Conservation (phyloP, 2,797 vertebrate species). For the Acanthis flammea region DNA sequence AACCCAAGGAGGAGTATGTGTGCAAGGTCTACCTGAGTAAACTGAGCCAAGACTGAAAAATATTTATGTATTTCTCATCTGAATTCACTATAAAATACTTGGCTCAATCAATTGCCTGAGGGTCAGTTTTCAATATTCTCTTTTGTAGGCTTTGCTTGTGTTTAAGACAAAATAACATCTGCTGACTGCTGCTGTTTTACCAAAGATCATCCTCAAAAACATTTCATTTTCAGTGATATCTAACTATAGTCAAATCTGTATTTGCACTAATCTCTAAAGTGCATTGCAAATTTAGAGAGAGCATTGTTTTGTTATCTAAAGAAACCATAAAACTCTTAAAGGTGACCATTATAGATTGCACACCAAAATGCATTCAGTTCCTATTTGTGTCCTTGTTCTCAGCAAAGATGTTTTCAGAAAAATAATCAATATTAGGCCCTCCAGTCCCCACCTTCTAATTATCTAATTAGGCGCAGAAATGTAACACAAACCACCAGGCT, state of each 20-base stretch:
- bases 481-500: neutral
- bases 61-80: neutral
- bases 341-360: neutral
- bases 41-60: neutral
- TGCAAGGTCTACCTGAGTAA: neutral
- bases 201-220: neutral
- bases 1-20: neutral
- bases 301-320: neutral
- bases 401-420: slow-evolving; percentile 47
- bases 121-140: neutral
- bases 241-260: neutral
- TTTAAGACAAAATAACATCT: neutral
- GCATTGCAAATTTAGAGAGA: neutral
- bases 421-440: slow-evolving; percentile 58
- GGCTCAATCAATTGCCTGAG: neutral
- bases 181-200: neutral
- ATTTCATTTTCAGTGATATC: neutral
- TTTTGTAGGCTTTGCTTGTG: neutral
- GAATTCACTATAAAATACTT: neutral
- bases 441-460: slow-evolving; percentile 55
- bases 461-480: slow-evolving; percentile 66
- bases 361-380: slow-evolving; percentile 20
- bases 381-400: slow-evolving; percentile 22
- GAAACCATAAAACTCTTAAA: neutral
- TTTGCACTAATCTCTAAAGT: neutral